phyloP scores from a whole-genome alignment of 2,888 invertebrate species.

The Fissipunctia ypsillon region DNA sequence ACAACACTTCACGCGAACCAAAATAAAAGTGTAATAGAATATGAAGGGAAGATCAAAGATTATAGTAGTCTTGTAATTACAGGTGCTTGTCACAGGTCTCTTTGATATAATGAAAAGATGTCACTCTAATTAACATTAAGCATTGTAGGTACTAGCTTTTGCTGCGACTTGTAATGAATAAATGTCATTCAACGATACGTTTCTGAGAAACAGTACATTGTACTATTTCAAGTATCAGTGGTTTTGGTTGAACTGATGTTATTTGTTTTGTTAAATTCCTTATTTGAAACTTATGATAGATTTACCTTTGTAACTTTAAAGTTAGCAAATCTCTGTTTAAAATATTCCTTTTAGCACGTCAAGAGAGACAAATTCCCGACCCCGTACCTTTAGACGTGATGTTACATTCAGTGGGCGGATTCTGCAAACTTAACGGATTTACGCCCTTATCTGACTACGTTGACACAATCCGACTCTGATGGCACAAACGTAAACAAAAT shows the following conservation, averaged over 20 bases:
- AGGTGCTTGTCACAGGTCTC: not conserved
- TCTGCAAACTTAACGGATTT: constrained; percentile 39
- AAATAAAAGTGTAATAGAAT: constrained; percentile 9
- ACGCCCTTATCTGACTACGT: constrained; percentile 21
- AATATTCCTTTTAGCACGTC: not conserved
- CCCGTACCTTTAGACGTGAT: constrained; percentile 23
- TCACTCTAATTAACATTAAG: constrained; percentile 7
- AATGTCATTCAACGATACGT: not conserved
- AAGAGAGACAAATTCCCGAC: not conserved
- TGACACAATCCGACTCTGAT: constrained; percentile 11
- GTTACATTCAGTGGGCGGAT: constrained; percentile 26
- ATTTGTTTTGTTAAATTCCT: not conserved
- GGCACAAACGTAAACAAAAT: constrained; percentile 19
- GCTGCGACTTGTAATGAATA: not conserved
- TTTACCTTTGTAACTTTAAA: not conserved
- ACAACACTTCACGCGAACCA: not conserved
- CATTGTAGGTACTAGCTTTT: not conserved
- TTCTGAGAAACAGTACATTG: not conserved
- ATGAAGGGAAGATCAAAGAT: constrained; percentile 25
- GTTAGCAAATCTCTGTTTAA: not conserved
- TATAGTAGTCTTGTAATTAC: not conserved
- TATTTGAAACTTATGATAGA: not conserved
- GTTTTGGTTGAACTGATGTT: not conserved
- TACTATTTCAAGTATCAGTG: not conserved
- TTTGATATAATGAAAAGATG: constrained; percentile 15